Evolutionary conservation across 1,140 invertebrate genomes (phyloP), one percentile per base, ranked within the genome.

Genomic region (Idris sp.): DNA sequence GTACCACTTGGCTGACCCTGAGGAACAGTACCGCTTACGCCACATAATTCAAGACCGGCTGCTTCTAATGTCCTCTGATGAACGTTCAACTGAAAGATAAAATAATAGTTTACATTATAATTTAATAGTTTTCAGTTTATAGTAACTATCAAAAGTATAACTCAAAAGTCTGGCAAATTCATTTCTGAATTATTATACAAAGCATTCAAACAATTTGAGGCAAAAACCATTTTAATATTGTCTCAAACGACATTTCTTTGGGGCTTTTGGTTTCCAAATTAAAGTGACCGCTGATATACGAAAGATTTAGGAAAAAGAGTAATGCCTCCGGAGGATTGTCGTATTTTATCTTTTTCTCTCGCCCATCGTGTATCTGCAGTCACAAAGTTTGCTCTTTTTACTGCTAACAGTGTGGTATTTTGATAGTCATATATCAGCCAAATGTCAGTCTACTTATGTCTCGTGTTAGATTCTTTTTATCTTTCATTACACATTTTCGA

Each of bases 1-100:
- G 84, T 81, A 61, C 85, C 87, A 41, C 86, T 88, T 6, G 84
- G 83, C 35, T 88, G 86, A 58, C 86, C 86, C 78, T 87, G 86
- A 38, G 86, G 86, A 53, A 87, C 84, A 53, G 83, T 87, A 71
- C 83, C 84, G 43, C 83, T 78, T 40, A 81, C 81, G 19, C 82
- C 81, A 36, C 86, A 88, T 36, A 88, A 61, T 69, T 88, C 86
- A 10, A 87, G 69, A 36, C 86, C 84, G 9, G 86, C 83, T 35
- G 86, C 81, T 43, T 87, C 86, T 40, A 88, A 61, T 0, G 86
- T 85, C 67, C 86, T 81, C 79, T 88, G 86, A 53, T 88, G 86
- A 53, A 87, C 83, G 36, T 88, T 87, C 69, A 88, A 78, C 86
- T 88, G 79, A 2, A 83, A 84, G 2, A 76, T n/a, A n/a, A n/a